phyloP scores from a whole-genome alignment of 1,140 invertebrate species.

The Ips typographus region DNA sequence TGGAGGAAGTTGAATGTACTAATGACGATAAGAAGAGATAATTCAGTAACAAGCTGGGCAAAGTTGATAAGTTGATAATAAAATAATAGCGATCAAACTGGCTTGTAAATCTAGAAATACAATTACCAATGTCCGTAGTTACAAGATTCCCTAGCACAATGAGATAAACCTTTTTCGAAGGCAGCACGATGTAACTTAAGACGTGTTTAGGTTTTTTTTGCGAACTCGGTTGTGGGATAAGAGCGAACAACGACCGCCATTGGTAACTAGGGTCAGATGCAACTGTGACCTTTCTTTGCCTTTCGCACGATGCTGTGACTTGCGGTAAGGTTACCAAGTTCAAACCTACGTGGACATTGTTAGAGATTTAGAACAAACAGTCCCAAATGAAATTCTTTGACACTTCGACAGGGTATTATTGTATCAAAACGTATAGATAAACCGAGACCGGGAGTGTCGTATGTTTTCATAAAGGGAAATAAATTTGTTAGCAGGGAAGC shows the following conservation, averaged over 20 bases:
- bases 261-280: constrained; percentile 32
- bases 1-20: background rate
- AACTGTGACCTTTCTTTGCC: constrained; percentile 29
- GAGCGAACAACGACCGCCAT: constrained; percentile 19
- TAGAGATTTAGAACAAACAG: constrained; percentile 7
- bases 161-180: constrained; percentile 31
- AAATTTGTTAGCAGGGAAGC: too few species aligned
- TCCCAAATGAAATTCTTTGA: too few species aligned
- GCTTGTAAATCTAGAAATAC: constrained; percentile 25
- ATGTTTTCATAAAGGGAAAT: too few species aligned
- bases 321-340: constrained; percentile 19
- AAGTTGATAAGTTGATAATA: constrained; percentile 6
- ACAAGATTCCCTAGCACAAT: constrained; percentile 13
- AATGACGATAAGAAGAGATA: background rate
- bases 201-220: constrained; percentile 27
- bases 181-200: constrained; percentile 30
- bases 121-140: constrained; percentile 17
- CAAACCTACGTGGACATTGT: constrained; percentile 9
- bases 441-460: too few species aligned
- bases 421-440: too few species aligned
- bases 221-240: constrained; percentile 22
- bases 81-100: constrained; percentile 7
- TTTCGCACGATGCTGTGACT: constrained; percentile 27
- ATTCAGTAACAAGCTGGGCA: background rate
- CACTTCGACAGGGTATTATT: too few species aligned